Conservation (phyloP, 2,797 vertebrate genomes). For the Heteromormyrus szaboi region DNA sequence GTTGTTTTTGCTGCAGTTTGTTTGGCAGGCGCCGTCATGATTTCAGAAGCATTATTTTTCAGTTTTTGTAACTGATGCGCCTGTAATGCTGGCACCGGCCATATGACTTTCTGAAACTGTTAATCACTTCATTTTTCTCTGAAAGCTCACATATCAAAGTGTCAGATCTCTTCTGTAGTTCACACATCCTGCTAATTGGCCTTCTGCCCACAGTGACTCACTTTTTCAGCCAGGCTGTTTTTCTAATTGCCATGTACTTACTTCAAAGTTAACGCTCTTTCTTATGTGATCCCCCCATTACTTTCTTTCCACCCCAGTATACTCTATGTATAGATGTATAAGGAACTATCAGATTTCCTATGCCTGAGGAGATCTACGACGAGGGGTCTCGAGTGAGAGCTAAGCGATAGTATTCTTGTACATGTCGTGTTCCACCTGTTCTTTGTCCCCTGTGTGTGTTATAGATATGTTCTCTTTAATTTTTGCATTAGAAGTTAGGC, state of each 20-base stretch:
- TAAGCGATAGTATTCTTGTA: not conserved
- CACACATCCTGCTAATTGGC: not conserved
- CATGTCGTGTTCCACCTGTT: not conserved
- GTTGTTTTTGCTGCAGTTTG: not conserved
- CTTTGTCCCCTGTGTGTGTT: not conserved
- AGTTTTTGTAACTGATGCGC: not conserved
- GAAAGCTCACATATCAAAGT: constrained; percentile 1
- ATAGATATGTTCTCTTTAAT: not conserved
- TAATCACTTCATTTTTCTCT: not conserved
- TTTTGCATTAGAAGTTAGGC: not conserved
- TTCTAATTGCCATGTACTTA: not conserved
- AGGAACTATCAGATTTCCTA: constrained; percentile 4
- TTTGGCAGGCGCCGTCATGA: not conserved
- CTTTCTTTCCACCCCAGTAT: not conserved
- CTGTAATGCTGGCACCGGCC: not conserved
- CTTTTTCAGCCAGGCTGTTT: not conserved
- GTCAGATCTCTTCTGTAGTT: not conserved
- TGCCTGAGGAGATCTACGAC: not conserved
- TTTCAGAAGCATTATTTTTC: not conserved
- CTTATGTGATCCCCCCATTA: not conserved
- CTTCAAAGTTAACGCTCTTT: not conserved
- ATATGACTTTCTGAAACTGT: not conserved
- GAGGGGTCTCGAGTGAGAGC: not conserved
- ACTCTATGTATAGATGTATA: constrained; percentile 8
- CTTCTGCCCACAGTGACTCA: not conserved